Evolutionary conservation across 2,113 vertebrate species (phyloP).

Genomic region (Cisticola juncidis): DNA sequence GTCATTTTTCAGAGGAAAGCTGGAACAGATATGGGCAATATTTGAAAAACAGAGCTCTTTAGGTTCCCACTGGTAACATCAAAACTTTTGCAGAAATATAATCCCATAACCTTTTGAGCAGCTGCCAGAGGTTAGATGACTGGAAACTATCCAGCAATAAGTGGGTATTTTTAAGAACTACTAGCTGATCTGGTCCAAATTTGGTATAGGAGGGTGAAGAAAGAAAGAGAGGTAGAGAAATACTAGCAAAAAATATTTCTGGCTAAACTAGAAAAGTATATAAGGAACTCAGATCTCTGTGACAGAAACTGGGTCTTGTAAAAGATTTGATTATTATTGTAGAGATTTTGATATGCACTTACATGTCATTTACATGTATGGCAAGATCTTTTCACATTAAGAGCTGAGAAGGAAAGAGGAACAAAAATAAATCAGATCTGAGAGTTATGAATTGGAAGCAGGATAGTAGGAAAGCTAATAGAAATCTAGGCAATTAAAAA

Average conservation of each 20-base stretch:
- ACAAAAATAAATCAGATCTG: background rate
- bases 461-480: background rate
- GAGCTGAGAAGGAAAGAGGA: background rate
- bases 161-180: background rate
- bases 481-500: background rate
- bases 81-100: slow-evolving; percentile 2
- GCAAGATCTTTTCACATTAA: background rate
- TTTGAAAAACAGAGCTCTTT: slow-evolving; percentile 30
- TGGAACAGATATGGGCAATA: background rate
- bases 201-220: background rate
- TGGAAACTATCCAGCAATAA: background rate
- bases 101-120: background rate
- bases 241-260: background rate
- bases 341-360: background rate
- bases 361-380: background rate
- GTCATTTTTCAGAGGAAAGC: background rate
- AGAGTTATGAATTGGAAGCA: background rate
- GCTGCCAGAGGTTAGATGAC: background rate
- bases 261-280: background rate
- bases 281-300: background rate
- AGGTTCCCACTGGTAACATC: background rate
- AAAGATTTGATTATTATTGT: background rate
- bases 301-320: background rate
- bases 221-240: background rate
- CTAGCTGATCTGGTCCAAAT: background rate